Conservation (phyloP, 2,113 vertebrate species). For the Phalacrocorax aristotelis region DNA sequence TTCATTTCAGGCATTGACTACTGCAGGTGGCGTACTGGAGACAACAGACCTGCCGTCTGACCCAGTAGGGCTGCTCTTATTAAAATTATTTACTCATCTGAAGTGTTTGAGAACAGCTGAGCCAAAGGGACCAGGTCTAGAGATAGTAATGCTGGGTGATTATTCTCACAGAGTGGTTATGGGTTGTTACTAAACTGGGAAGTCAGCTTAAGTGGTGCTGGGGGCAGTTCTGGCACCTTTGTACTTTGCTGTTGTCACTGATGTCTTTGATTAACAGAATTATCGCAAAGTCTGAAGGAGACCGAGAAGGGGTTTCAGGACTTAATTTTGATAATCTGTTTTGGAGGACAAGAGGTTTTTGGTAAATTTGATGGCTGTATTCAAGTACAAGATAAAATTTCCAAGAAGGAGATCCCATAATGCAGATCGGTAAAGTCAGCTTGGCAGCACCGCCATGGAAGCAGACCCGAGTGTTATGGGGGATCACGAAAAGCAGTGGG, state of each 20-base stretch:
- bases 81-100: not conserved
- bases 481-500: not conserved
- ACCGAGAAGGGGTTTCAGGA: not conserved
- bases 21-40: not conserved
- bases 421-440: not conserved
- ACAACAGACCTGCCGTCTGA: fast-evolving
- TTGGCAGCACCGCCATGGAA: fast-evolving
- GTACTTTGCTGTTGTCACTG: not conserved
- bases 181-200: not conserved
- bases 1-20: not conserved
- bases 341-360: not conserved
- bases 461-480: not conserved
- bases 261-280: not conserved
- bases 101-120: not conserved
- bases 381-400: not conserved
- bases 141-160: not conserved
- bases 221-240: not conserved
- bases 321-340: not conserved
- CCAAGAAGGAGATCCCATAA: not conserved
- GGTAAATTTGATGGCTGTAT: not conserved
- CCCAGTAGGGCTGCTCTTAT: not conserved
- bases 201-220: not conserved
- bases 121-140: not conserved
- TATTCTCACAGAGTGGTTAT: not conserved
- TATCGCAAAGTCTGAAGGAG: not conserved